phyloP scores from a whole-genome alignment of 2,888 invertebrate genomes.

The Leistus spinibarbis region DNA sequence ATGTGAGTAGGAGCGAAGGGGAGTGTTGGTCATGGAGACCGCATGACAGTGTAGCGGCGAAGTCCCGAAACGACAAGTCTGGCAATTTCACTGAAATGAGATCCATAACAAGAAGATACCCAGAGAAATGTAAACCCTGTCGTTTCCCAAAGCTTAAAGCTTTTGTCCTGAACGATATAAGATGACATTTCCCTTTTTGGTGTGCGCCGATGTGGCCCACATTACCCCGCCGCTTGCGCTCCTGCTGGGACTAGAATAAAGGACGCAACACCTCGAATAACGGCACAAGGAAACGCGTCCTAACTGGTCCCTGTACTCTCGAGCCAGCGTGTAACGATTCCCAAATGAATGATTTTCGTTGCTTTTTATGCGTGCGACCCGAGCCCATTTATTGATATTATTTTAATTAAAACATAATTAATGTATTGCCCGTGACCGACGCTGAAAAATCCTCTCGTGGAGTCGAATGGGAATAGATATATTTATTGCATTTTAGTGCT shows the following conservation, averaged over 20 bases:
- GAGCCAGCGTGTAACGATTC: neutral
- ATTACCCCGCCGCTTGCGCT: neutral
- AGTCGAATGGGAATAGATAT: neutral
- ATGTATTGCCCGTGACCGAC: slow-evolving; percentile 11
- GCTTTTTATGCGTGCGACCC: neutral
- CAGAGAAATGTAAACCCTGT: slow-evolving; percentile 51
- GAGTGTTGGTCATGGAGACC: neutral
- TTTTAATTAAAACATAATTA: slow-evolving; percentile 34
- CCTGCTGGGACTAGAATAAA: neutral
- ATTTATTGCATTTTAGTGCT: neutral
- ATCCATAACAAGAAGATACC: slow-evolving; percentile 49
- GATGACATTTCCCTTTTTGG: slow-evolving; percentile 47
- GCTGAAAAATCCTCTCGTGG: neutral
- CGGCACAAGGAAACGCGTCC: neutral
- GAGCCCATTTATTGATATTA: neutral
- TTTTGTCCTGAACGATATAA: slow-evolving; percentile 48
- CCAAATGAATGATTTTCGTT: neutral
- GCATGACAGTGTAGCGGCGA: slow-evolving; percentile 42
- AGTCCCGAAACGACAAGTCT: slow-evolving; percentile 52
- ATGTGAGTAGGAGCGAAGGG: neutral
- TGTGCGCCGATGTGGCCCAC: slow-evolving; percentile 32
- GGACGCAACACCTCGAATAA: slow-evolving; percentile 26
- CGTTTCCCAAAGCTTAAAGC: slow-evolving; percentile 49
- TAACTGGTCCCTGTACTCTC: neutral
- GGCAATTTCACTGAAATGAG: slow-evolving; percentile 53